Evolutionary conservation across 1,140 invertebrate genomes (phyloP).

Genomic region (Cyrtorhinus lividipennis): DNA sequence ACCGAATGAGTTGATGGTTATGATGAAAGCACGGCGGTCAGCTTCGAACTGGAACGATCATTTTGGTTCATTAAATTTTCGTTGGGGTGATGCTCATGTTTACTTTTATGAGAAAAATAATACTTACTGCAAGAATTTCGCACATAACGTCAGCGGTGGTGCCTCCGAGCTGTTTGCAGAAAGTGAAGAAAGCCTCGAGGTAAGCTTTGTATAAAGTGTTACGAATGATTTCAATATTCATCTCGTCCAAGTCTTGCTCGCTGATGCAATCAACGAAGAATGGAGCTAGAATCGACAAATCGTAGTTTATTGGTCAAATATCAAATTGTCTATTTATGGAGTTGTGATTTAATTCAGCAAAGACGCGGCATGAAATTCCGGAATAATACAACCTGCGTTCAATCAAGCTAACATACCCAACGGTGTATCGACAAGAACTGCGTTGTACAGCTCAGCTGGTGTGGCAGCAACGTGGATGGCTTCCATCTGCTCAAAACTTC

Average conservation of each 20-base stretch:
- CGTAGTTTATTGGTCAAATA: too few species aligned
- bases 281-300: conserved; percentile 52
- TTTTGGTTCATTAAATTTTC: conserved; percentile 22
- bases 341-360: conserved; percentile 5
- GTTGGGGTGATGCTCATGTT: too few species aligned
- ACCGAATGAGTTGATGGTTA: conserved; percentile 99
- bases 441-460: conserved; percentile 98
- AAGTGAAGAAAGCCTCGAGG: conserved; percentile 94
- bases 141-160: conserved; percentile 98
- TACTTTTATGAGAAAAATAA: too few species aligned
- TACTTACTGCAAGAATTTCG: conserved; percentile 91
- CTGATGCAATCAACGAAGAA: conserved; percentile 99
- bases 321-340: conserved; percentile 17
- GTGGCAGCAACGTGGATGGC: conserved; percentile 98
- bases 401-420: conserved; percentile 48
- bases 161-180: conserved; percentile 93
- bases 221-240: conserved; percentile 99
- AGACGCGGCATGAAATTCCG: too few species aligned
- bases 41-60: conserved; percentile 98
- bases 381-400: too few species aligned
- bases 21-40: conserved; percentile 96
- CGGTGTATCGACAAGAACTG: conserved; percentile 98
- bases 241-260: conserved; percentile 99
- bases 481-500: conserved; percentile 99
- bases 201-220: conserved; percentile 99